Conservation (phyloP, 2,113 vertebrate species). For the Cavia aperea region DNA sequence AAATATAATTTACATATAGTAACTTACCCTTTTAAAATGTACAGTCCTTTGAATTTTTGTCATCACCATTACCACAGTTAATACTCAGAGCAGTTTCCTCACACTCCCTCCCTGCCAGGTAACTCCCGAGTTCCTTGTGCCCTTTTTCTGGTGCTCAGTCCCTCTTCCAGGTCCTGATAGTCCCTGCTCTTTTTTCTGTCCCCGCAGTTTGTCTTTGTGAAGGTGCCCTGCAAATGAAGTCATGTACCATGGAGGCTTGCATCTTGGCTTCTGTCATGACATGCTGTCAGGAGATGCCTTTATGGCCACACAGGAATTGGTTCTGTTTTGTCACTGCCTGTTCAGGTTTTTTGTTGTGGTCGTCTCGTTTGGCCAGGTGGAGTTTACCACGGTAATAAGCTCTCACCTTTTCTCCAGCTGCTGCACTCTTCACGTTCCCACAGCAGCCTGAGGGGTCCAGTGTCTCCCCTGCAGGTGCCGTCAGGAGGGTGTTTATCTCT, state of each 20-base stretch:
- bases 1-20: neutral
- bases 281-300: neutral
- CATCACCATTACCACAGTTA: neutral
- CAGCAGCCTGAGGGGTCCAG: accelerated
- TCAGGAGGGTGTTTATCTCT: neutral
- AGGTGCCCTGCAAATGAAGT: neutral
- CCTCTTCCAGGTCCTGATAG: too few species aligned
- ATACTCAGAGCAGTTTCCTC: neutral
- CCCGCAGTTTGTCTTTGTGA: neutral
- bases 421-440: accelerated
- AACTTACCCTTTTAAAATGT: neutral
- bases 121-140: neutral
- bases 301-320: too few species aligned
- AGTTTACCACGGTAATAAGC: neutral
- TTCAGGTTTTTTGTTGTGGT: neutral
- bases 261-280: neutral
- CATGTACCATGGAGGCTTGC: neutral
- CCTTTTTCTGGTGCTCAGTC: neutral
- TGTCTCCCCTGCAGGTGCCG: neutral
- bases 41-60: neutral
- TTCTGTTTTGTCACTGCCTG: neutral
- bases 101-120: neutral
- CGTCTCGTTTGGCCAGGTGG: neutral
- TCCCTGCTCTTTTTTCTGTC: neutral
- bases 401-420: accelerated